Percentiles rank a stretch among this genome's conserved stretches.
Conservation (phyloP, 1,140 invertebrate genomes). For the Drosophila takahashii region DNA sequence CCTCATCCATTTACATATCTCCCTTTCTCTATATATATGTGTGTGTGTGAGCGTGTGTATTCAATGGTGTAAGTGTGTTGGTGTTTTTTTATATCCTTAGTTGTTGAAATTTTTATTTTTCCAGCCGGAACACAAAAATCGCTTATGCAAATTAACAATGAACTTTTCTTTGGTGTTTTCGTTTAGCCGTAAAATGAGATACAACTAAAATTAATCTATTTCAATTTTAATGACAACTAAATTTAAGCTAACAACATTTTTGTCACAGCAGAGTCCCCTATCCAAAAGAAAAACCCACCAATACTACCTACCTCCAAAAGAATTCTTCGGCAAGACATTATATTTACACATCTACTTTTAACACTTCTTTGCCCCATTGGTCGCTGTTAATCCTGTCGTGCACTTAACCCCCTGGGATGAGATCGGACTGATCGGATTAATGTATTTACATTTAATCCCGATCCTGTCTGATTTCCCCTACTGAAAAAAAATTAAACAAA, state of each 20-base stretch:
- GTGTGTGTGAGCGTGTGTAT: background rate
- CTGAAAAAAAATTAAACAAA: background rate
- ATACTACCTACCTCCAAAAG: background rate
- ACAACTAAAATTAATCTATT: slow-evolving; percentile 38
- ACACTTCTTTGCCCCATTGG: slow-evolving; percentile 19
- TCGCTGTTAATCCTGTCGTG: slow-evolving; percentile 20
- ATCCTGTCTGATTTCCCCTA: background rate
- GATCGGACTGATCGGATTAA: slow-evolving; percentile 1
- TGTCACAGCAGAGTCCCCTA: slow-evolving; percentile 54
- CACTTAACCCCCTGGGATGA: background rate
- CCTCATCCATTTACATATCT: slow-evolving; percentile 3
- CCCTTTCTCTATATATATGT: slow-evolving; percentile 12
- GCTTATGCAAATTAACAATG: slow-evolving; percentile 7
- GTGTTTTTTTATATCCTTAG: slow-evolving; percentile 15
- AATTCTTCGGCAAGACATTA: background rate
- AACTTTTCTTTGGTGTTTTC: slow-evolving; percentile 49
- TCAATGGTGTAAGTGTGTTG: slow-evolving; percentile 28
- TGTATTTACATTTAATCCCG: background rate
- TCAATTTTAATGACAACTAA: slow-evolving; percentile 51
- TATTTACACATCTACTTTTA: slow-evolving; percentile 10
- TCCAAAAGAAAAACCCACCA: slow-evolving; percentile 2
- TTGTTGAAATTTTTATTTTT: slow-evolving; percentile 29
- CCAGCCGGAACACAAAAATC: slow-evolving; percentile 15
- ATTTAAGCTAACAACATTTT: slow-evolving; percentile 75
- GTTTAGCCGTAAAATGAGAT: slow-evolving; percentile 17